Percentiles rank a stretch among this genome's conserved stretches.
These are phyloP conservation scores for Polyommatus icarus DNA, from an alignment of 2,888 invertebrate genomes.

Conservation along the genomic window DNA sequence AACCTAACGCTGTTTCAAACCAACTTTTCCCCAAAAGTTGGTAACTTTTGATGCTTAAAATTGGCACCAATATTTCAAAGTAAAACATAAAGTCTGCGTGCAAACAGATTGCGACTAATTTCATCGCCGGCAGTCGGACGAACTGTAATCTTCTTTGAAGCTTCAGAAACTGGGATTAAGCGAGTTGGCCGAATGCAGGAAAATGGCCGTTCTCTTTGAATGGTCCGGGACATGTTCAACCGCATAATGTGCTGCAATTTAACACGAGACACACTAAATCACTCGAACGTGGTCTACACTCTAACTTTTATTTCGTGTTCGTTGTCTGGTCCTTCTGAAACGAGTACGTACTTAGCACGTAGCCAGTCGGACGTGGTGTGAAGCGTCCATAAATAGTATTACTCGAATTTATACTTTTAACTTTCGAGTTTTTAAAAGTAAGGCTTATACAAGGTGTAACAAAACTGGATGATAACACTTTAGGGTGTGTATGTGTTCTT, in stretches of 20 bases:
- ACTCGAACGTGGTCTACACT: slow-evolving; percentile 11
- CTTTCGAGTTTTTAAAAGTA: too few relatives aligned
- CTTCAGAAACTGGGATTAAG: slow-evolving; percentile 28
- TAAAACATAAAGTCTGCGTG: not conserved
- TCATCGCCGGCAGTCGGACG: slow-evolving; percentile 5
- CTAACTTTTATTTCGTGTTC: not conserved
- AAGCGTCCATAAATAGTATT: not conserved
- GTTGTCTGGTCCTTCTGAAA: too few relatives aligned
- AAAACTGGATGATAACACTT: too few relatives aligned
- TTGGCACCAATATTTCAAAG: not conserved
- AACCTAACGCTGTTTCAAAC: not conserved
- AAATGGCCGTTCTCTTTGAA: slow-evolving; percentile 11
- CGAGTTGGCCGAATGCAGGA: not conserved
- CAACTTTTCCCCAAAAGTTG: not conserved
- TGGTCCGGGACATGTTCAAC: not conserved
- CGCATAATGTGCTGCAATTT: slow-evolving; percentile 10
- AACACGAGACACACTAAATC: slow-evolving; percentile 20
- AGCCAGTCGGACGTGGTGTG: not conserved
- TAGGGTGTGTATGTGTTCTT: too few relatives aligned
- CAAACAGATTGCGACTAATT: slow-evolving; percentile 25
- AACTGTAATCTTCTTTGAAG: slow-evolving; percentile 27
- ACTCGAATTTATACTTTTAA: too few relatives aligned
- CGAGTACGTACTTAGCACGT: too few relatives aligned
- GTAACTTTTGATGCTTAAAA: not conserved
- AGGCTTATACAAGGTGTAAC: too few relatives aligned